Evolutionary conservation across 2,797 vertebrate genomes (phyloP).

Genomic region (Myotis vivesi): DNA sequence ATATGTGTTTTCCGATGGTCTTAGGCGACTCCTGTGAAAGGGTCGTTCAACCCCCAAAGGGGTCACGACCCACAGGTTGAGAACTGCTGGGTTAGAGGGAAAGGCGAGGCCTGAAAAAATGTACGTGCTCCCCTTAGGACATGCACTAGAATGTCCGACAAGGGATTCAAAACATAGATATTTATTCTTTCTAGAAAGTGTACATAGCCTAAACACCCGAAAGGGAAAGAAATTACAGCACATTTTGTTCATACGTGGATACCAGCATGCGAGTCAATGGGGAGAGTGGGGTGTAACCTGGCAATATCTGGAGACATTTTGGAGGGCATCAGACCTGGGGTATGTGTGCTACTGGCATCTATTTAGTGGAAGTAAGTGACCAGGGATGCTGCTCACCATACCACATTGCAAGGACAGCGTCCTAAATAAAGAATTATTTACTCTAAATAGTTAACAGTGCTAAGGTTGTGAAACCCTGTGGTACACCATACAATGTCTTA

Average conservation of each 20-base stretch:
- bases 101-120: background rate
- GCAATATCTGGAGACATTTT: background rate
- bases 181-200: background rate
- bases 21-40: too few species aligned
- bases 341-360: background rate
- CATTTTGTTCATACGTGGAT: background rate
- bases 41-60: too few species aligned
- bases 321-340: accelerated
- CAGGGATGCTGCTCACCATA: background rate
- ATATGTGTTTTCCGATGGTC: too few species aligned
- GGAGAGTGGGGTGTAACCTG: too few species aligned
- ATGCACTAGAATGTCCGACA: too few species aligned
- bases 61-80: too few species aligned
- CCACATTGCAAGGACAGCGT: background rate
- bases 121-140: too few species aligned
- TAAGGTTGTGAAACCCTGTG: background rate
- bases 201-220: accelerated
- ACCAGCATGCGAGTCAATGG: too few species aligned
- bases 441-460: background rate
- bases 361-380: background rate
- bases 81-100: too few species aligned
- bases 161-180: background rate
- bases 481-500: background rate
- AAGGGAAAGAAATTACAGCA: background rate
- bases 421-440: background rate